Conservation (phyloP, 2,113 vertebrate genomes). For the Megaceryle torquata region DNA sequence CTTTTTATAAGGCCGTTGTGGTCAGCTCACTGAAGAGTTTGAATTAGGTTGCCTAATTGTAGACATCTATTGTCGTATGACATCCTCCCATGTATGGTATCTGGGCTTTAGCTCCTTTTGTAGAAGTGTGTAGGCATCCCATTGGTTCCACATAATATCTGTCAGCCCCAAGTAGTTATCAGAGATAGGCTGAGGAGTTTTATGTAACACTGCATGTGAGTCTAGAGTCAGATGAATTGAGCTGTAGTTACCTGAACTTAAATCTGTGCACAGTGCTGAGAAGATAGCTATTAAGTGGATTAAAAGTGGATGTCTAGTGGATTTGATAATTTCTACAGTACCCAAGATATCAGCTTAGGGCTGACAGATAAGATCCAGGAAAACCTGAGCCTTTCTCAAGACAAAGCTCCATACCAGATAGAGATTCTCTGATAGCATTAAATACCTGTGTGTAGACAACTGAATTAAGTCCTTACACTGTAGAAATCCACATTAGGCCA, state of each 20-base stretch:
- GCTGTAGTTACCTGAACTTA: not conserved
- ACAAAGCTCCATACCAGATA: not conserved
- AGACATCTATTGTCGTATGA: not conserved
- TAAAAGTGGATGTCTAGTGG: not conserved
- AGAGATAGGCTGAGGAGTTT: not conserved
- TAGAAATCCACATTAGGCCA: not conserved
- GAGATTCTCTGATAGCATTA: not conserved
- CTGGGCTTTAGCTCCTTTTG: not conserved
- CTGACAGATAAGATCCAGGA: not conserved
- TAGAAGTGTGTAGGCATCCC: too few relatives aligned
- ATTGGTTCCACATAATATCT: not conserved
- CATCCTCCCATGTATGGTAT: not conserved
- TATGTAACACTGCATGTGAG: rapidly evolving
- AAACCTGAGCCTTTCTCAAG: not conserved
- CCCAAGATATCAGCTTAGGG: not conserved
- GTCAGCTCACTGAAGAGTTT: too few relatives aligned
- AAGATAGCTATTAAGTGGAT: not conserved
- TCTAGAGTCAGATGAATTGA: not conserved
- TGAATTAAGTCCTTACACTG: not conserved
- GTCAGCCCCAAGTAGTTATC: too few relatives aligned
- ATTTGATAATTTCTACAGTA: not conserved
- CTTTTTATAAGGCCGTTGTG: not conserved
- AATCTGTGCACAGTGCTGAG: not conserved
- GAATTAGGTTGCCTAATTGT: too few relatives aligned
- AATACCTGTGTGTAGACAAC: not conserved